These are phyloP conservation scores for Formica exsecta DNA, from an alignment of 1,140 invertebrate species.

Conservation along the genomic window DNA sequence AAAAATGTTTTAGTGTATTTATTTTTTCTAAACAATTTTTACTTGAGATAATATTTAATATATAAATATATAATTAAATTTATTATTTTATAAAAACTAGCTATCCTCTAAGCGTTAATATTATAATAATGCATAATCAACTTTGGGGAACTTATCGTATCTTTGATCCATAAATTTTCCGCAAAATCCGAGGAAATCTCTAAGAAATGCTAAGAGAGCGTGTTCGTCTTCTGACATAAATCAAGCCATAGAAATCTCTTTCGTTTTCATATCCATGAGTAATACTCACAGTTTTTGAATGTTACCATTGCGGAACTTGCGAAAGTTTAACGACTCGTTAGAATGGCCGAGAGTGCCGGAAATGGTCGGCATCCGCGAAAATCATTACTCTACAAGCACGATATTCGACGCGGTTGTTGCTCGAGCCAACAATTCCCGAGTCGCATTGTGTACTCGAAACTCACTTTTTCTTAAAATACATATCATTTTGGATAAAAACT, in stretches of 20 bases:
- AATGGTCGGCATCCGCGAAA: slow-evolving; percentile 53
- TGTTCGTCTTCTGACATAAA: neutral
- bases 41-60: neutral
- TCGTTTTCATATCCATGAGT: neutral
- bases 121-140: neutral
- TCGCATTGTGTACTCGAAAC: neutral
- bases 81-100: neutral
- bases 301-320: slow-evolving; percentile 9
- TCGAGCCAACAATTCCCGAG: slow-evolving; percentile 8
- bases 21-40: neutral
- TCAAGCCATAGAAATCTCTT: slow-evolving; percentile 2
- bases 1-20: neutral
- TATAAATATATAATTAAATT: neutral
- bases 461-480: neutral
- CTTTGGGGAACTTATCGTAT: neutral
- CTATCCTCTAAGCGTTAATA: neutral
- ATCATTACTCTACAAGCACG: slow-evolving; percentile 58
- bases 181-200: neutral
- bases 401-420: slow-evolving; percentile 42
- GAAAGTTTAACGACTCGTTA: slow-evolving; percentile 66
- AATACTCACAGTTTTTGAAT: neutral
- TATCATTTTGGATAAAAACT: neutral
- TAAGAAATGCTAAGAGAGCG: slow-evolving; percentile 14
- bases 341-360: slow-evolving; percentile 58
- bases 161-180: neutral